A percentile compares a stretch with the other conserved stretches of the same genome.
phyloP scores from a whole-genome alignment of 2,113 vertebrate genomes.

The Mus pahari region DNA sequence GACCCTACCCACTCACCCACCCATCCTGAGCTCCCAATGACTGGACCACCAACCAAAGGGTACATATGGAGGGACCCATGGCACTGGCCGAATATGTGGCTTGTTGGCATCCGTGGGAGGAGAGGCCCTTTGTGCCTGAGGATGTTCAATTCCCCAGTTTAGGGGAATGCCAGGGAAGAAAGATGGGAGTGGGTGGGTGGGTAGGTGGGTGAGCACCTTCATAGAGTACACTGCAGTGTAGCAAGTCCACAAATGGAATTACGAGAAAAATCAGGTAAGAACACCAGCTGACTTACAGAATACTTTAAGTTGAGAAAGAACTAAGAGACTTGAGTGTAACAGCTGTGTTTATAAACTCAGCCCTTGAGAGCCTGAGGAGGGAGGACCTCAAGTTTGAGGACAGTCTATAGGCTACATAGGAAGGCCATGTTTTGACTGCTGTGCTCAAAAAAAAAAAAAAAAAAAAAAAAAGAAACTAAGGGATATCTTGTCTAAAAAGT shows the following conservation, averaged over 20 bases:
- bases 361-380: too few relatives aligned
- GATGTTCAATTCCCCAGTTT: too few relatives aligned
- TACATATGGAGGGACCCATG: too few relatives aligned
- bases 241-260: not conserved
- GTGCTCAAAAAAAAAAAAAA: not conserved
- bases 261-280: not conserved
- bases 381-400: not conserved
- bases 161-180: too few relatives aligned
- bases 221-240: not conserved
- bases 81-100: too few relatives aligned
- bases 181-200: too few relatives aligned
- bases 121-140: too few relatives aligned
- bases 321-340: not conserved
- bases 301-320: not conserved
- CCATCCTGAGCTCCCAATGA: too few relatives aligned
- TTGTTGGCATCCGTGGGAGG: too few relatives aligned
- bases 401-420: not conserved
- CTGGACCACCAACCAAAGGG: too few relatives aligned
- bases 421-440: not conserved
- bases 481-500: not conserved
- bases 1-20: too few relatives aligned
- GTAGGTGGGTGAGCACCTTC: too few relatives aligned
- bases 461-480: not conserved
- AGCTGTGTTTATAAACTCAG: not conserved
- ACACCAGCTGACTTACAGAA: not conserved